Base-by-base conservation (phyloP, 2,113 vertebrate species). In the Cariama cristata region DNA sequence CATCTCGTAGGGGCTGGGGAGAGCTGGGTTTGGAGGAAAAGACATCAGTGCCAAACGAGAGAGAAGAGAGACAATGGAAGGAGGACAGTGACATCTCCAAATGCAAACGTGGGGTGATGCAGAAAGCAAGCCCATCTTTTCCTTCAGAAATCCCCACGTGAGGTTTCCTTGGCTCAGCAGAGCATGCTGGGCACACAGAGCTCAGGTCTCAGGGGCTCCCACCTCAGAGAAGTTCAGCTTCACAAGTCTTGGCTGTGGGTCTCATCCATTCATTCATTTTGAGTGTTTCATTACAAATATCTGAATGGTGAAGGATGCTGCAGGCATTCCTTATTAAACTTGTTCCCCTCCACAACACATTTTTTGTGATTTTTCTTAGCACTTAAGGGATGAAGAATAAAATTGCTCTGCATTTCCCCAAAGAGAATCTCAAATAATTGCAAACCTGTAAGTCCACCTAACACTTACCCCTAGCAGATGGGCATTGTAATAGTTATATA, bases 401-500 rank as follows among this genome's bases (percentile, higher is more conserved):
- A 92, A 88, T 50, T 20, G 38, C 20, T 50, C 66, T 8, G 14
- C 2, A 0, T 68, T 35, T 76, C 66, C 49, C 66, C 47, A 83
- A 56, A 69, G 6, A 38, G 15, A 32, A 71, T 32, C 73, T 85
- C 69, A 55, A 72, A 45, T 24, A 71, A 73, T 1, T 40, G 28
- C 55, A 77, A 81, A 86, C 17, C 33, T 59, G 30, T 47, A 1
- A 76, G 73, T 22, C n/a, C 45, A n/a, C 52, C 47, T 26, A 58
- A 71, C 2, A 0, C 6, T 27, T 42, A 30, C 5, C 11, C 27
- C 56, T n/a, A 38, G 38, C 60, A 81, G 81, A 42, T 3, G 26
- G 60, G 74, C 28, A 59, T n/a, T 2, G 0, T 18, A 53, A 14
- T 0, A 0, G n/a, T 75, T 74, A 21, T 4, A 13, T 0, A 27